A percentile compares a stretch with the other conserved stretches of the same genome.
These are phyloP conservation scores for Graptemys geographica DNA, from an alignment of 2,797 vertebrate genomes.

Conservation along the genomic window DNA sequence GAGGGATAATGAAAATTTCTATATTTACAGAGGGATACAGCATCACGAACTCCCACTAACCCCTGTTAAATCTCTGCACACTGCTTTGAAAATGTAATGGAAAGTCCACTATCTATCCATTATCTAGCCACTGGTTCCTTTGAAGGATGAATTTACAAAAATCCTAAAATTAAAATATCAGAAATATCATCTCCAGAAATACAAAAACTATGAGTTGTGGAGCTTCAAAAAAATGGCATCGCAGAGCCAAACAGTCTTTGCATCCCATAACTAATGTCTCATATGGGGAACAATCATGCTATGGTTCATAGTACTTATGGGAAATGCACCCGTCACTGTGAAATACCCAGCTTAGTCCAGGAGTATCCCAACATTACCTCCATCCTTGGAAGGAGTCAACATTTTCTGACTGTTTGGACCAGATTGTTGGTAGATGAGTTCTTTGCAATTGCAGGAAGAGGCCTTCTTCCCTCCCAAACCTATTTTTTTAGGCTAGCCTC, in stretches of 20 bases:
- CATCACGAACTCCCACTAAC: slow-evolving; percentile 20
- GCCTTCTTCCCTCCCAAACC: background rate
- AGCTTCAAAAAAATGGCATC: background rate
- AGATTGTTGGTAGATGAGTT: background rate
- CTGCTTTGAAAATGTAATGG: slow-evolving; percentile 44
- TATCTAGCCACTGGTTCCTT: slow-evolving; percentile 36
- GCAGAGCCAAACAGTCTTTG: background rate
- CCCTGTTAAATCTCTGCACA: slow-evolving; percentile 18
- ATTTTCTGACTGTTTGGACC: background rate
- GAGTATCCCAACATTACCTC: background rate
- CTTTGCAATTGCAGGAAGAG: background rate
- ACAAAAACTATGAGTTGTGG: background rate
- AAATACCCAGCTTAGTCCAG: background rate
- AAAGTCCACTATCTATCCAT: slow-evolving; percentile 39
- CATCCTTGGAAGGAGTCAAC: background rate
- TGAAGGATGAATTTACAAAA: background rate
- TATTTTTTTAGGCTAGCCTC: background rate
- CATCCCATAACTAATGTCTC: background rate
- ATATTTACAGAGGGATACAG: slow-evolving; percentile 57
- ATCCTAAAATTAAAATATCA: slow-evolving; percentile 45
- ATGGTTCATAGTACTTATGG: background rate
- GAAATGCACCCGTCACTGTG: too few species aligned
- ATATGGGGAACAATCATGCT: rapidly evolving
- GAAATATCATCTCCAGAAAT: background rate
- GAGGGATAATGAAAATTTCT: slow-evolving; percentile 33